These are phyloP conservation scores for Tortrix viridana DNA, from an alignment of 2,888 invertebrate species.

Conservation along the genomic window DNA sequence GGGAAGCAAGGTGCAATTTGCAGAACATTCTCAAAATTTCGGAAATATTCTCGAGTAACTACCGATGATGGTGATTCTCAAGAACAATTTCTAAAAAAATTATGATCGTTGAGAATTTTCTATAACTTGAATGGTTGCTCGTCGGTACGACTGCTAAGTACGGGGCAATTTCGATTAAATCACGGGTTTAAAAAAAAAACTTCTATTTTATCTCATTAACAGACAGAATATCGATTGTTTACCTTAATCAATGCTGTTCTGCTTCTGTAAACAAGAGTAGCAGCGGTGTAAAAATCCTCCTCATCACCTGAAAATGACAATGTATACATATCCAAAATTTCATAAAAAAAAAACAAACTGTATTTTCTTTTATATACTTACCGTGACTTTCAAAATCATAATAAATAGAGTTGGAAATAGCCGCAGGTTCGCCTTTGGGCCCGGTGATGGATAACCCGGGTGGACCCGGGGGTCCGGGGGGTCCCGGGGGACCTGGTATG, in stretches of 20 bases:
- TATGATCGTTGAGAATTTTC: too few species aligned
- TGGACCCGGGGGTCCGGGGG: conserved; percentile 58
- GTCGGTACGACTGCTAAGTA: too few species aligned
- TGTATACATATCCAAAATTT: conserved; percentile 1
- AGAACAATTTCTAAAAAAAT: too few species aligned
- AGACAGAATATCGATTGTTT: conserved; percentile 18
- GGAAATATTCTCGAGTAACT: too few species aligned
- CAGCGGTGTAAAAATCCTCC: conserved; percentile 57
- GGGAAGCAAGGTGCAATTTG: too few species aligned
- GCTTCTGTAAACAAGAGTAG: conserved; percentile 63
- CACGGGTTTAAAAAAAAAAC: too few species aligned
- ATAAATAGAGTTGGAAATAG: conserved; percentile 42
- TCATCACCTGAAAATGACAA: conserved; percentile 54
- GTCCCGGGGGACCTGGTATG: conserved; percentile 49
- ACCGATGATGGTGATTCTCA: too few species aligned
- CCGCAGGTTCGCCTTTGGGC: conserved; percentile 66
- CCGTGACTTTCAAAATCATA: conserved; percentile 40
- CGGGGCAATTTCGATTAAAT: too few species aligned
- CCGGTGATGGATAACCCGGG: conserved; percentile 63
- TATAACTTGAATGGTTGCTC: too few species aligned
- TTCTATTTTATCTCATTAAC: too few species aligned
- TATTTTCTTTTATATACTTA: not conserved
- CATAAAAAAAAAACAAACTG: not conserved
- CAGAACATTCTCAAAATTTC: too few species aligned
- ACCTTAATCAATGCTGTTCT: conserved; percentile 63